Conservation (phyloP, 2,888 invertebrate species). For the Lacanobia wlatinum region DNA sequence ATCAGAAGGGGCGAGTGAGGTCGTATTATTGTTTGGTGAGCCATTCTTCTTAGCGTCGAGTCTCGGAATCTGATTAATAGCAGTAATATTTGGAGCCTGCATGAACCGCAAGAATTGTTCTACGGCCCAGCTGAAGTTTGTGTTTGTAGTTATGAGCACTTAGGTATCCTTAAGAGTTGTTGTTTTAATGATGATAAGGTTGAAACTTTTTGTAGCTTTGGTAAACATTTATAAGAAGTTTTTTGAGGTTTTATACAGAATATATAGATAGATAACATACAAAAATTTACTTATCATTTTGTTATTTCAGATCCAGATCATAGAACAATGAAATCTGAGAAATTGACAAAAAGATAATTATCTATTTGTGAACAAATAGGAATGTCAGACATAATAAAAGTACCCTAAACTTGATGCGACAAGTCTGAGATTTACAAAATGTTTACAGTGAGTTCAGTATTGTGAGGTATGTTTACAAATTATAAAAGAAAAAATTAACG, state of each 20-base stretch:
- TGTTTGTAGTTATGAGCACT: constrained; percentile 64
- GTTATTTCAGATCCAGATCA: neutral
- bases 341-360: neutral
- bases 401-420: neutral
- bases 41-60: constrained; percentile 79
- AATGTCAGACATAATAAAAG: neutral
- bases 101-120: constrained; percentile 80
- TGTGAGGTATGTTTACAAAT: too few relatives aligned
- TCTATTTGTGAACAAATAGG: neutral
- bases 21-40: constrained; percentile 80
- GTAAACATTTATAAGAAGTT: neutral
- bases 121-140: constrained; percentile 67
- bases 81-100: constrained; percentile 83
- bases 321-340: neutral
- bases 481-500: too few relatives aligned
- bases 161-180: neutral
- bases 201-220: neutral
- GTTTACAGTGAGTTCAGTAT: neutral
- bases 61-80: constrained; percentile 84
- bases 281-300: too few relatives aligned
- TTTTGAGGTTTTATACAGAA: neutral
- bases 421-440: neutral
- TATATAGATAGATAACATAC: too few relatives aligned
- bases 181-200: neutral
- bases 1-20: constrained; percentile 56